Evolutionary conservation across 2,113 vertebrate species (phyloP).

Genomic region (Dasyurus viverrinus): DNA sequence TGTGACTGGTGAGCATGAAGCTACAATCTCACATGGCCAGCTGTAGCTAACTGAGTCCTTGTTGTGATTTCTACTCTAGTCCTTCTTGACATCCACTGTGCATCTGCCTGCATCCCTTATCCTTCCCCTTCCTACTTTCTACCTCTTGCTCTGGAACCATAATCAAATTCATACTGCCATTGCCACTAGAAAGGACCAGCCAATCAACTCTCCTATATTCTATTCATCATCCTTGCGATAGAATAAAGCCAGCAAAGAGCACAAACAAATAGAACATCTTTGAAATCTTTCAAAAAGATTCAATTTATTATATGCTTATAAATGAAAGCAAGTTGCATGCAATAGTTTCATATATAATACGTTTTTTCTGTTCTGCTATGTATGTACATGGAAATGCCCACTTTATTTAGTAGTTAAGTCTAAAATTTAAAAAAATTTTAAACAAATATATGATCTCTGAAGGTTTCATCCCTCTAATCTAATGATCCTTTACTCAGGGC

Average conservation of each 20-base stretch:
- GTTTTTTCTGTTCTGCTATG: background rate
- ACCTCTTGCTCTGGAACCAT: background rate
- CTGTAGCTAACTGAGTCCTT: background rate
- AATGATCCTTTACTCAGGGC: background rate
- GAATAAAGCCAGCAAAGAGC: background rate
- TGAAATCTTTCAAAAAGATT: background rate
- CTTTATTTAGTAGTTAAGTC: background rate
- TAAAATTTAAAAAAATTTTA: background rate
- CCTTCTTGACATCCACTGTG: background rate
- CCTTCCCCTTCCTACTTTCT: background rate
- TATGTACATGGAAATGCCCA: background rate
- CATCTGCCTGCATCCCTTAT: background rate
- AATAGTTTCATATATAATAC: background rate
- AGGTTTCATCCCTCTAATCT: background rate
- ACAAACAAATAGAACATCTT: background rate
- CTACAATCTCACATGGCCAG: background rate
- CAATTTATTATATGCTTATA: background rate
- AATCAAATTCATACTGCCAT: background rate
- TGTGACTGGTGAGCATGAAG: background rate
- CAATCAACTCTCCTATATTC: background rate
- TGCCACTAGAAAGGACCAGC: background rate
- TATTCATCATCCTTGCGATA: background rate
- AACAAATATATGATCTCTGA: background rate
- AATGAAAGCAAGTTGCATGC: background rate
- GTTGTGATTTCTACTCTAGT: background rate